Conservation (phyloP, 1,140 invertebrate genomes). For the Megalonaias nervosa region DNA sequence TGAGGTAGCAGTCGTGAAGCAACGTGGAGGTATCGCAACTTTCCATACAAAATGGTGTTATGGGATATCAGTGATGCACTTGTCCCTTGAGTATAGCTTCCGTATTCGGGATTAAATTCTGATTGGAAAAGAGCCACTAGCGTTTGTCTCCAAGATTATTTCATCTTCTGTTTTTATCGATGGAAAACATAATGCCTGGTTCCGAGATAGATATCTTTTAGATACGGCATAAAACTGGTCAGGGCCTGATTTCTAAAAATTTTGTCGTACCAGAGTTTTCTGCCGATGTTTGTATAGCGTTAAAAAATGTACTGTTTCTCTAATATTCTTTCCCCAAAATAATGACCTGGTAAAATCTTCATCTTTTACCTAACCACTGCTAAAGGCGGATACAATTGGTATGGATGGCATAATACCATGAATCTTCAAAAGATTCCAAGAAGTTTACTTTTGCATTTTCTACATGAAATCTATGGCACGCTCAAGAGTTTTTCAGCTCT, state of each 20-base stretch:
- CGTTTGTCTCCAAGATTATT: conserved; percentile 15
- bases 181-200: conserved; percentile 10
- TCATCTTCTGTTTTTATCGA: conserved; percentile 24
- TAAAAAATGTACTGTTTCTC: conserved; percentile 33
- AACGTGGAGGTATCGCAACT: too few relatives aligned
- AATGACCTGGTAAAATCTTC: not conserved
- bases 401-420: not conserved
- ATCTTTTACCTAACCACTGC: conserved; percentile 9
- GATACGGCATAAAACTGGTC: conserved; percentile 29
- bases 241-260: conserved; percentile 42
- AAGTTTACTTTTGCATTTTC: conserved; percentile 18
- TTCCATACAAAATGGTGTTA: conserved; percentile 3
- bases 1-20: too few relatives aligned
- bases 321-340: conserved; percentile 38
- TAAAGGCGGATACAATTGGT: conserved; percentile 32
- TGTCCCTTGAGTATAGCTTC: conserved; percentile 1
- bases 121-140: conserved; percentile 33
- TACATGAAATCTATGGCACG: conserved; percentile 42
- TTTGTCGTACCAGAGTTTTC: conserved; percentile 1
- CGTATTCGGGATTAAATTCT: conserved; percentile 35
- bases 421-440: conserved; percentile 9
- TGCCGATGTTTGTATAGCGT: conserved; percentile 18
- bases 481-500: conserved; percentile 23
- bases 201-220: conserved; percentile 23
- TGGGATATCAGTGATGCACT: conserved; percentile 5